Evolutionary conservation across 2,113 vertebrate genomes (phyloP).

Genomic region (Baryphthengus martii): DNA sequence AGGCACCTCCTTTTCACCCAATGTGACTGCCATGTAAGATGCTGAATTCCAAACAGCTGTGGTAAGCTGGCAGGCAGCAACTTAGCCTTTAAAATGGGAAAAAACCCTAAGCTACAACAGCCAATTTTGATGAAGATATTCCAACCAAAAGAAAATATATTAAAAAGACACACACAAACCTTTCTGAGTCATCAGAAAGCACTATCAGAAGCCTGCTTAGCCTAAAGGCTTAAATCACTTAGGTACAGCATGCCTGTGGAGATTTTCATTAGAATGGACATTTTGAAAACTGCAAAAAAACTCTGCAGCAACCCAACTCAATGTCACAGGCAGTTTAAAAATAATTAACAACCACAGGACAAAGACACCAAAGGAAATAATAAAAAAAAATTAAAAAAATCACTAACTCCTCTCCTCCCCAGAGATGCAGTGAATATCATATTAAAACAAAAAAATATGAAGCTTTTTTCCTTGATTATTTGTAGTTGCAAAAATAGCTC

Average conservation of each 20-base stretch:
- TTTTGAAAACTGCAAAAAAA: slow-evolving; percentile 62
- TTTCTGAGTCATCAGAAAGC: slow-evolving; percentile 60
- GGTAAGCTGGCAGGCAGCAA: neutral
- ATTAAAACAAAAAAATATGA: neutral
- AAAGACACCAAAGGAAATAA: neutral
- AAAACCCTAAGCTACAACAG: neutral
- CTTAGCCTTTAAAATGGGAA: neutral
- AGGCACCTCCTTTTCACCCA: slow-evolving; percentile 6
- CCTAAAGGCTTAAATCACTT: slow-evolving; percentile 59
- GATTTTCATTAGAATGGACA: slow-evolving; percentile 65
- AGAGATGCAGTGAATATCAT: neutral
- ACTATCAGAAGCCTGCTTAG: slow-evolving; percentile 45
- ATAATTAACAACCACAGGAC: slow-evolving; percentile 38
- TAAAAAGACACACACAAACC: neutral
- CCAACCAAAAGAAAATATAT: neutral
- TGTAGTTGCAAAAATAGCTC: neutral
- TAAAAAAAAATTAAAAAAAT: too few species aligned
- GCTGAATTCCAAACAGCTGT: slow-evolving; percentile 46
- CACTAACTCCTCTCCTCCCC: neutral
- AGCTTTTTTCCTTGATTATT: neutral
- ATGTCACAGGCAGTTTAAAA: slow-evolving; percentile 26
- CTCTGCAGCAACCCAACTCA: neutral
- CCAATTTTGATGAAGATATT: slow-evolving; percentile 39
- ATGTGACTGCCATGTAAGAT: neutral
- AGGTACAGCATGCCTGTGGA: slow-evolving; percentile 23